A percentile compares a stretch with the other conserved stretches of the same genome.
These are phyloP conservation scores for Mylabris phalerata DNA, from an alignment of 1,140 invertebrate species.

Conservation along the genomic window DNA sequence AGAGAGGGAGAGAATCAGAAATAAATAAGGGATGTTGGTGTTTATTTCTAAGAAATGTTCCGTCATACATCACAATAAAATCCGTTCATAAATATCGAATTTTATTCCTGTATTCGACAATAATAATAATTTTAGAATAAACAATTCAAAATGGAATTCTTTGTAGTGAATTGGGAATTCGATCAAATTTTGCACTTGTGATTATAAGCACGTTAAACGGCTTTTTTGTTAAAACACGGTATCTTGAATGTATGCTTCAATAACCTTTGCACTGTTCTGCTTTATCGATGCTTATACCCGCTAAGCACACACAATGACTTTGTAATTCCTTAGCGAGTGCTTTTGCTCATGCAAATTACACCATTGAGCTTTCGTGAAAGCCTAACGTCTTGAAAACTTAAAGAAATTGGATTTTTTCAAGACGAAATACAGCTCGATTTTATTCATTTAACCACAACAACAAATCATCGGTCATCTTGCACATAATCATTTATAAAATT, in stretches of 20 bases:
- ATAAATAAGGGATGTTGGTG: too few relatives aligned
- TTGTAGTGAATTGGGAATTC: not conserved
- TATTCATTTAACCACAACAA: not conserved
- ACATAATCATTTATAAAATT: too few relatives aligned
- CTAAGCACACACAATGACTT: constrained; percentile 19
- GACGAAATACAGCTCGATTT: not conserved
- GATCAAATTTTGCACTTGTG: constrained; percentile 8
- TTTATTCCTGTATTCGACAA: too few relatives aligned
- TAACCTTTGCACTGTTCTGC: constrained; percentile 15
- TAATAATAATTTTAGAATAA: too few relatives aligned
- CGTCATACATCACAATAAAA: too few relatives aligned
- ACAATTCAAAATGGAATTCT: too few relatives aligned
- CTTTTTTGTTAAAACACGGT: constrained; percentile 5
- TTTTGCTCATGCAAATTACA: constrained; percentile 17
- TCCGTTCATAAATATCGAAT: too few relatives aligned
- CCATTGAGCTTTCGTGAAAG: constrained; percentile 6
- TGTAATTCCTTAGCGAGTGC: constrained; percentile 17
- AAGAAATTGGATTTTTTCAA: not conserved
- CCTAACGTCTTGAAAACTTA: not conserved
- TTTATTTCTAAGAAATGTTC: too few relatives aligned
- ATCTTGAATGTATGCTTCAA: constrained; percentile 18
- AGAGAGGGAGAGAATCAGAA: too few relatives aligned
- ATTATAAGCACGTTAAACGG: constrained; percentile 6
- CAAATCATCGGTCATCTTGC: too few relatives aligned
- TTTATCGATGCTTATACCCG: constrained; percentile 20